Percentiles rank a stretch among this genome's conserved stretches.
Evolutionary conservation across 2,888 invertebrate species (phyloP).

Genomic region (Biston betularia): DNA sequence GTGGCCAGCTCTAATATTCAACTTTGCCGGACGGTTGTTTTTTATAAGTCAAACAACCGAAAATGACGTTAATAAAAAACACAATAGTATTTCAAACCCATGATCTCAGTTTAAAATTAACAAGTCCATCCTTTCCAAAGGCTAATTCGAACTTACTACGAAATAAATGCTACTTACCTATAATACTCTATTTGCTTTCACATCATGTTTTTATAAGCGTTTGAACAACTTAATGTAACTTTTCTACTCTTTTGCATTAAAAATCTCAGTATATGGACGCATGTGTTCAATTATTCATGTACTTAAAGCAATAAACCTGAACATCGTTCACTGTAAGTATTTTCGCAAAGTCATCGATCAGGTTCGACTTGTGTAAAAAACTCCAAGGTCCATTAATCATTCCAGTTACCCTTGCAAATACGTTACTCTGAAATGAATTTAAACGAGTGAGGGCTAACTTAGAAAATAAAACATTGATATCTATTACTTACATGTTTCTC

Average conservation of each 20-base stretch:
- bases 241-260: background rate
- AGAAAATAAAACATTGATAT: slow-evolving; percentile 12
- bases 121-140: background rate
- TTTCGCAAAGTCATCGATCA: slow-evolving; percentile 45
- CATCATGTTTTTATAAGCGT: too few relatives aligned
- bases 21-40: too few relatives aligned
- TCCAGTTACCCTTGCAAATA: slow-evolving; percentile 51
- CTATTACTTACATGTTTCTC: too few relatives aligned
- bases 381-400: slow-evolving; percentile 51
- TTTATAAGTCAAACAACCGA: too few relatives aligned
- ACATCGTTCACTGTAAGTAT: slow-evolving; percentile 29
- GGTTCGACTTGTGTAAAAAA: slow-evolving; percentile 45
- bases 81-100: too few relatives aligned
- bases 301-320: slow-evolving; percentile 24
- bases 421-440: slow-evolving; percentile 46
- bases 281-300: slow-evolving; percentile 15
- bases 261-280: background rate
- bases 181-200: too few relatives aligned
- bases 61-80: too few relatives aligned
- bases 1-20: too few relatives aligned
- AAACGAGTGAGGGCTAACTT: slow-evolving; percentile 16
- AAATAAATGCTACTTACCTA: too few relatives aligned
- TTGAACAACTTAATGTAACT: background rate
- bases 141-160: background rate
- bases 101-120: too few relatives aligned